A percentile compares a stretch with the other conserved stretches of the same genome.
Evolutionary conservation across 2,797 vertebrate genomes (phyloP).

Genomic region (Crypturellus tataupa): DNA sequence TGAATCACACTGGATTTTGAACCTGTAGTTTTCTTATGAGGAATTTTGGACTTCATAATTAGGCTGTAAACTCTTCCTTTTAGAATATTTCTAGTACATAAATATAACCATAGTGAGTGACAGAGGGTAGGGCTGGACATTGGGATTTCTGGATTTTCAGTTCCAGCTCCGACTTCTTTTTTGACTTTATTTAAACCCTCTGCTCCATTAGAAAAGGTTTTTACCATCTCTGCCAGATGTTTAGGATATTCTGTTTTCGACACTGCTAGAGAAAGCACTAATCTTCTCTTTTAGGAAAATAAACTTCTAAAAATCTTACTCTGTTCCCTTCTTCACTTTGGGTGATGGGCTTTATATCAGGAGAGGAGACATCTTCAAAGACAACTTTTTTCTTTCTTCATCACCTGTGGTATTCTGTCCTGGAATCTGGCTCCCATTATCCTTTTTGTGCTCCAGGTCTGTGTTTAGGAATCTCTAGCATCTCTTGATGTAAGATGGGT

Average conservation of each 20-base stretch:
- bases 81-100: neutral
- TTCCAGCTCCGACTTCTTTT: conserved; percentile 3
- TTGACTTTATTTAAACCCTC: conserved; percentile 17
- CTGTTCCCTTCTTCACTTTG: conserved; percentile 69
- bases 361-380: conserved; percentile 55
- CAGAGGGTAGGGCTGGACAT: neutral
- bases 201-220: neutral
- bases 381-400: conserved; percentile 70
- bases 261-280: conserved; percentile 52
- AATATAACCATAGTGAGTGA: neutral
- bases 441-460: conserved; percentile 67
- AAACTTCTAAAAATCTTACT: conserved; percentile 65
- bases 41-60: neutral
- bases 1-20: neutral
- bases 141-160: neutral
- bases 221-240: conserved; percentile 23
- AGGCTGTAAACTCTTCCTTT: neutral
- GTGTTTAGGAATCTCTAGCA: conserved; percentile 63
- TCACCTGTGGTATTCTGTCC: conserved; percentile 67
- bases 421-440: conserved; percentile 52
- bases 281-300: conserved; percentile 64
- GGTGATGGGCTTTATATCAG: conserved; percentile 78
- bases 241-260: conserved; percentile 4
- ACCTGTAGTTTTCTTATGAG: neutral
- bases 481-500: conserved; percentile 68